phyloP scores from a whole-genome alignment of 2,113 vertebrate genomes.

The Dasyurus viverrinus region DNA sequence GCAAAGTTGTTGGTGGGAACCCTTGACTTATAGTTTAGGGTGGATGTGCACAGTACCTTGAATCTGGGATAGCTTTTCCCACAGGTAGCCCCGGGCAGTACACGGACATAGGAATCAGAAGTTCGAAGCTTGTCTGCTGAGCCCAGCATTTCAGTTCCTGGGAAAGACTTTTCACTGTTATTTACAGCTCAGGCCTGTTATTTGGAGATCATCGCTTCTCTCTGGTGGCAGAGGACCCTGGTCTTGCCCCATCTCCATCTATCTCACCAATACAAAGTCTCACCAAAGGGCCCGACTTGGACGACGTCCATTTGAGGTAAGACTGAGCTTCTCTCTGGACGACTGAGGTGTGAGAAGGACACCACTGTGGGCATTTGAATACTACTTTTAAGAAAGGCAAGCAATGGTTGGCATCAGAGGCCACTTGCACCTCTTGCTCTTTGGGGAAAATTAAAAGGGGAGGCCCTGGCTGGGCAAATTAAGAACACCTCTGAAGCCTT shows the following conservation, averaged over 20 bases:
- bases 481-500: background rate
- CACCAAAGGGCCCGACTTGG: background rate
- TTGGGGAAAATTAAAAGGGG: background rate
- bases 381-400: background rate
- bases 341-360: background rate
- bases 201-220: background rate
- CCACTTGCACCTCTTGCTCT: background rate
- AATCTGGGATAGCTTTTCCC: background rate
- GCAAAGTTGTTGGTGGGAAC: background rate
- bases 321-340: background rate
- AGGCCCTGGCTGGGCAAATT: background rate
- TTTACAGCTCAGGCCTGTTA: background rate
- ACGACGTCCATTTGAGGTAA: background rate
- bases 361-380: background rate
- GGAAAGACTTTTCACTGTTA: too few relatives aligned
- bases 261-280: background rate
- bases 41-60: background rate
- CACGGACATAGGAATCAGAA: too few relatives aligned
- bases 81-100: background rate
- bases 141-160: background rate
- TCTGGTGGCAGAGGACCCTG: background rate
- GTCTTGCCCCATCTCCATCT: background rate
- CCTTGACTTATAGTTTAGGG: background rate
- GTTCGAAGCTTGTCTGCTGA: too few relatives aligned
- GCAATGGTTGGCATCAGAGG: background rate